Base-by-base conservation (phyloP, 2,797 vertebrate genomes). In the Pogonophryne albipinna region DNA sequence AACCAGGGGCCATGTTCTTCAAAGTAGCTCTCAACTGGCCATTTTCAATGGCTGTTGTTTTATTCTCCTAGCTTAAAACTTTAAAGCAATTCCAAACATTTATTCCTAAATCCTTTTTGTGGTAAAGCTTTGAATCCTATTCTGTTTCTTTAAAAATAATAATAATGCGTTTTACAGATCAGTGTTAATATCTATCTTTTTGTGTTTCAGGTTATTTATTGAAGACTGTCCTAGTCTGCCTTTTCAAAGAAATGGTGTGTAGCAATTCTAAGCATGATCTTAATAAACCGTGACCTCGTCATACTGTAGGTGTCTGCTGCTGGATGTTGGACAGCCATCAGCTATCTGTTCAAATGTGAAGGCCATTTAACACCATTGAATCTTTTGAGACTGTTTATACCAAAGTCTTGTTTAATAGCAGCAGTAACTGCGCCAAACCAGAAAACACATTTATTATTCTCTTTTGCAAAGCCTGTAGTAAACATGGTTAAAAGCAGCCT, bases 21-120 rank as follows among this genome's bases (percentile, higher is more conserved):
- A 85, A 82, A 62, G 60, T n/a, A 70, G 63, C 59, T 84, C 74
- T 89, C 74, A 79, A 61, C 62, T 79, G 74, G 66, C 78, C 34
- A 41, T 84, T 88, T 87, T 80, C 16, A 69, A 74, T 74, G 74
- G 51, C 62, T 73, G 84, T 85, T 27, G 23, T 59, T 66, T 66
- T 74, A 57, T 62, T 69, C 57, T 13, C 16, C 13, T 8, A 13
- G 20, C 72, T 71, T 73, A 49, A 58, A 74, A 83, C 73, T 75
- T 63, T 81, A 71, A 62, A 50, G 76, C 20, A 51, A 65, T 78
- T 80, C 51, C 42, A 76, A 23, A 23, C 8, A 19, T 12, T 46
- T 53, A 20, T 74, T 78, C 31, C 38, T 4, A 38, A 59, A 61
- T 45, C n/a, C 38, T 16, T 67, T 38, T 38, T 57, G 11, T 55